Conservation (phyloP, 2,797 vertebrate species). For the Bucorvus abyssinicus region DNA sequence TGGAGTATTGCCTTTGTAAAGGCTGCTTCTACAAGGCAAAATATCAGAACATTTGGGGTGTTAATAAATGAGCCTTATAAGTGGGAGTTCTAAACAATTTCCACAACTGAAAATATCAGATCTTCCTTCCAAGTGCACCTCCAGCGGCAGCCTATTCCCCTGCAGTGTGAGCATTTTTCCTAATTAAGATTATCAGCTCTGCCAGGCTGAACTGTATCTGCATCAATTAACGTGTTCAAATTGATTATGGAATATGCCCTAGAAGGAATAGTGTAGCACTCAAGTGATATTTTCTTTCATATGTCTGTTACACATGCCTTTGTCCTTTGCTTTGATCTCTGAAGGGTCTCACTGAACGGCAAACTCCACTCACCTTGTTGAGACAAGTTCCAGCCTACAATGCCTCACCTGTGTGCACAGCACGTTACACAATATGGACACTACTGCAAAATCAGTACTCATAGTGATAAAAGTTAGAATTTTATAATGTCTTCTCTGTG, state of each 20-base stretch:
- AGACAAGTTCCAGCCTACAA: background rate
- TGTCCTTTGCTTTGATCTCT: slow-evolving; percentile 7
- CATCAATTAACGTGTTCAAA: slow-evolving; percentile 39
- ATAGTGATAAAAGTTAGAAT: background rate
- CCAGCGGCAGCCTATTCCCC: background rate
- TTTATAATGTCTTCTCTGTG: background rate
- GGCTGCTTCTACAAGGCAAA: background rate
- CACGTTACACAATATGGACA: background rate
- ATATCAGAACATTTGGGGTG: background rate
- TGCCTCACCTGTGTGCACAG: background rate
- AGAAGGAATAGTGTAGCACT: background rate
- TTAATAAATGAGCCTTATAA: background rate
- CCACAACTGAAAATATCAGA: background rate
- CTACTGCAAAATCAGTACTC: background rate
- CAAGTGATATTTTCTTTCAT: background rate
- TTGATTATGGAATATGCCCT: slow-evolving; percentile 11
- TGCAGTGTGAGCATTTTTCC: background rate
- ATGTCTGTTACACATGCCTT: background rate
- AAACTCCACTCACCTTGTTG: background rate
- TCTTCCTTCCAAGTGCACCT: background rate
- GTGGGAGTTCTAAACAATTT: background rate
- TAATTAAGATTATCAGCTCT: slow-evolving; percentile 34
- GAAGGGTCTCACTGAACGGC: background rate
- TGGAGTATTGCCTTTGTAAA: background rate
- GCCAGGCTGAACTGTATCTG: slow-evolving; percentile 10